These are phyloP conservation scores for Pelodiscus sinensis DNA, from an alignment of 2,113 vertebrate genomes.

Conservation along the genomic window DNA sequence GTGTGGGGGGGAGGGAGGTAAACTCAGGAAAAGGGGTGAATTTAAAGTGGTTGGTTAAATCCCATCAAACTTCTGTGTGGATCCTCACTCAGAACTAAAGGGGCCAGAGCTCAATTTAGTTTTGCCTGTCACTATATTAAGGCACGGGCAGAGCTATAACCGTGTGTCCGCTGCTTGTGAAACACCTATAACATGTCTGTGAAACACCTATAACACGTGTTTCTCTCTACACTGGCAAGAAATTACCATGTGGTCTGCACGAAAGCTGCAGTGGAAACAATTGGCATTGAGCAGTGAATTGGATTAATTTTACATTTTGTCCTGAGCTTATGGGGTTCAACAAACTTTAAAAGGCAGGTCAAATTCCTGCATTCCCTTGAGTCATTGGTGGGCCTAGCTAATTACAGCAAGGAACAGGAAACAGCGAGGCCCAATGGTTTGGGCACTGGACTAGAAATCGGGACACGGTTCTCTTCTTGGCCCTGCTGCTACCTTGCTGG, in stretches of 20 bases:
- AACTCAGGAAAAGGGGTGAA: too few species aligned
- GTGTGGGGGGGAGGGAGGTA: too few species aligned
- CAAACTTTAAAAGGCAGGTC: neutral
- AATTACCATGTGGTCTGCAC: neutral
- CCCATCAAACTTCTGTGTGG: neutral
- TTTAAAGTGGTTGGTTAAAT: neutral
- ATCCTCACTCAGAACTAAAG: neutral
- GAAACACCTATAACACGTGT: neutral
- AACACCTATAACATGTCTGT: neutral
- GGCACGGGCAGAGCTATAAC: neutral
- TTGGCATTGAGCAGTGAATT: neutral
- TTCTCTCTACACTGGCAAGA: neutral
- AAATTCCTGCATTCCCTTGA: neutral
- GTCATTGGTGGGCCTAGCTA: neutral
- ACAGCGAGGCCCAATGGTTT: too few species aligned
- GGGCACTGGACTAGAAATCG: neutral
- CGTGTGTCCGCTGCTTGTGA: neutral
- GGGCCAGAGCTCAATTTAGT: neutral
- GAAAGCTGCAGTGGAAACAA: neutral
- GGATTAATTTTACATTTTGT: neutral
- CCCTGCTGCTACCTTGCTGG: neutral
- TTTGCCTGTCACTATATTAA: neutral
- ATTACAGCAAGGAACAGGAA: neutral
- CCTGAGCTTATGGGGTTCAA: neutral
- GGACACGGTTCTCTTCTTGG: neutral